Percentiles rank a stretch among this genome's conserved stretches.
phyloP scores from a whole-genome alignment of 2,797 vertebrate species.

The Oreonectes daqikongensis region DNA sequence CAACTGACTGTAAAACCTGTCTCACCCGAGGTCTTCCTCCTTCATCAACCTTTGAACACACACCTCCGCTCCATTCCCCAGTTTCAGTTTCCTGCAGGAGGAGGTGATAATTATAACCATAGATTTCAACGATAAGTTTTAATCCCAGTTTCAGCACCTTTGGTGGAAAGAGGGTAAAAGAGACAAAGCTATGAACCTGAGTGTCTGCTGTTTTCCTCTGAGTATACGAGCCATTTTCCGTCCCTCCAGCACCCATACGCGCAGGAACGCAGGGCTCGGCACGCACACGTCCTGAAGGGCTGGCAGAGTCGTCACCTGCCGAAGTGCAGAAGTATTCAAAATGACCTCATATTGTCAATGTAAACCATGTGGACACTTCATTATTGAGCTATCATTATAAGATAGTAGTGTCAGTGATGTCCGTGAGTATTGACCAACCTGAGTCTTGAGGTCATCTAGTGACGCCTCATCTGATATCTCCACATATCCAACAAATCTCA shows the following conservation, averaged over 20 bases:
- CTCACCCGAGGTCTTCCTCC: constrained; percentile 88
- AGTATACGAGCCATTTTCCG: constrained; percentile 76
- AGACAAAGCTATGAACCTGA: constrained; percentile 26
- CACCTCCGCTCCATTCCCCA: constrained; percentile 77
- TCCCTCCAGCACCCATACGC: constrained; percentile 87
- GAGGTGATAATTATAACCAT: constrained; percentile 8
- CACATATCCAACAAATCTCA: constrained; percentile 78
- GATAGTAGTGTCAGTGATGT: background rate
- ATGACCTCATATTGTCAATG: too few species aligned
- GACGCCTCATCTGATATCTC: constrained; percentile 86
- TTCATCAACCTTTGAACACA: constrained; percentile 84
- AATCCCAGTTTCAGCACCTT: too few species aligned
- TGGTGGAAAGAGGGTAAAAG: background rate
- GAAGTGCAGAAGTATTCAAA: constrained; percentile 1
- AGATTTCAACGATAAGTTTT: background rate
- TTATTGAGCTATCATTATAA: too few species aligned
- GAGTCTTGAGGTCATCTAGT: constrained; percentile 87
- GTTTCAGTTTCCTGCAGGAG: constrained; percentile 84
- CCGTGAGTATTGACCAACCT: constrained; percentile 75
- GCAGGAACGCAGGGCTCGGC: constrained; percentile 80
- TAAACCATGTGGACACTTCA: too few species aligned
- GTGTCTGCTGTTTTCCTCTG: constrained; percentile 72
- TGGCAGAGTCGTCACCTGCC: constrained; percentile 83
- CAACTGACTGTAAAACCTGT: background rate
- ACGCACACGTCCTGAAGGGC: constrained; percentile 71